Percentiles rank a stretch among this genome's conserved stretches.
These are phyloP conservation scores for Coleophora deauratella DNA, from an alignment of 2,888 invertebrate genomes.

Conservation along the genomic window DNA sequence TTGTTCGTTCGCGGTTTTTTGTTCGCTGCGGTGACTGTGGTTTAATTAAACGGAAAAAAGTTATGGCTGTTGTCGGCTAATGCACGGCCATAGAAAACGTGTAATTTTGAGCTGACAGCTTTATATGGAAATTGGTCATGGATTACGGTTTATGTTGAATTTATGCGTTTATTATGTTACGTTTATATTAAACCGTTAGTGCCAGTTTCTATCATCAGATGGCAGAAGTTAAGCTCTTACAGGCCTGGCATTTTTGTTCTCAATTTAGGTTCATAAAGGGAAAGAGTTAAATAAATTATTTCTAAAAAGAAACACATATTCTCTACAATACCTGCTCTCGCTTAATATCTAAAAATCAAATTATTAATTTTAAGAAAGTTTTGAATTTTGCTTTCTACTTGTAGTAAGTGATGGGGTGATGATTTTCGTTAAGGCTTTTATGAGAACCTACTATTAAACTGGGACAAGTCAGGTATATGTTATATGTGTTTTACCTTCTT, in stretches of 20 bases:
- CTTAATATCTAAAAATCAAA: not conserved
- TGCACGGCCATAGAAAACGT: not conserved
- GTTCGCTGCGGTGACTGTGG: constrained; percentile 52
- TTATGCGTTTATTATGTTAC: not conserved
- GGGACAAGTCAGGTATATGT: too few species aligned
- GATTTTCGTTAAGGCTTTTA: too few species aligned
- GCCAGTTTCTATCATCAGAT: not conserved
- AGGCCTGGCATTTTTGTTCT: too few species aligned
- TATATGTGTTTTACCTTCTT: too few species aligned
- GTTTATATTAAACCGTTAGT: not conserved
- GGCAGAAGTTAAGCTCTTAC: not conserved
- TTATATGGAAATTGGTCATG: not conserved
- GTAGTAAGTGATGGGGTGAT: too few species aligned
- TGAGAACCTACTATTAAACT: too few species aligned
- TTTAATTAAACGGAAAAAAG: constrained; percentile 56
- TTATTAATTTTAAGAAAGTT: not conserved
- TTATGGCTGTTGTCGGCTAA: constrained; percentile 1
- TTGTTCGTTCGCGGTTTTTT: constrained; percentile 60
- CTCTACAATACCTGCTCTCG: not conserved
- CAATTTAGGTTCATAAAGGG: too few species aligned
- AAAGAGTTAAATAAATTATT: too few species aligned
- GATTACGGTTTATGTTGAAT: not conserved
- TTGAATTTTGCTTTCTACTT: too few species aligned
- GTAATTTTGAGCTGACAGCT: not conserved
- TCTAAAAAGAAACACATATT: too few species aligned